Percentiles rank a stretch among this genome's conserved stretches.
Conservation (phyloP, 1,140 invertebrate genomes). For the Aphelinus certus region DNA sequence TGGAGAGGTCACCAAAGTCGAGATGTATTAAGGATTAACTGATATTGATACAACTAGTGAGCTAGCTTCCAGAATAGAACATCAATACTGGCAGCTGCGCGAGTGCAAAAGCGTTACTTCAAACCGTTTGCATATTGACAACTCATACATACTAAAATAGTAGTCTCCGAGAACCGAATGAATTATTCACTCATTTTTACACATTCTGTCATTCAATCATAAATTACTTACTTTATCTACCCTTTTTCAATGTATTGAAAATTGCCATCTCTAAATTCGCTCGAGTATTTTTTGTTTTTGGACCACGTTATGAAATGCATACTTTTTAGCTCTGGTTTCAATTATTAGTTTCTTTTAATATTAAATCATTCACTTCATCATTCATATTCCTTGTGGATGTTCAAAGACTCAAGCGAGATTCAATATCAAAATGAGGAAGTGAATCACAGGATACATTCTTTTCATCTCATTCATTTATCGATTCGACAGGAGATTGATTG, state of each 20-base stretch:
- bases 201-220: constrained; percentile 8
- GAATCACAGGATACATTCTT: not conserved
- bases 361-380: no score
- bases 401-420: no score
- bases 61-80: no score
- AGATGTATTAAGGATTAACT: no score
- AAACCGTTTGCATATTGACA: no score
- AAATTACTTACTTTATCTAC: constrained; percentile 14
- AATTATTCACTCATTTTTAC: not conserved
- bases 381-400: no score
- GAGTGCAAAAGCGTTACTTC: no score
- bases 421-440: not conserved
- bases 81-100: no score
- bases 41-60: no score
- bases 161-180: no score
- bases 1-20: no score
- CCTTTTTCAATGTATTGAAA: not conserved
- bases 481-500: constrained; percentile 5
- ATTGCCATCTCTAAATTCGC: constrained; percentile 18
- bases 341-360: not conserved
- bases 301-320: constrained; percentile 31
- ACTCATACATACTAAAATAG: no score
- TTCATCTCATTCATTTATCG: not conserved
- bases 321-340: not conserved
- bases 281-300: constrained; percentile 13